Conservation (phyloP, 2,113 vertebrate genomes). For the Oryzias celebensis region DNA sequence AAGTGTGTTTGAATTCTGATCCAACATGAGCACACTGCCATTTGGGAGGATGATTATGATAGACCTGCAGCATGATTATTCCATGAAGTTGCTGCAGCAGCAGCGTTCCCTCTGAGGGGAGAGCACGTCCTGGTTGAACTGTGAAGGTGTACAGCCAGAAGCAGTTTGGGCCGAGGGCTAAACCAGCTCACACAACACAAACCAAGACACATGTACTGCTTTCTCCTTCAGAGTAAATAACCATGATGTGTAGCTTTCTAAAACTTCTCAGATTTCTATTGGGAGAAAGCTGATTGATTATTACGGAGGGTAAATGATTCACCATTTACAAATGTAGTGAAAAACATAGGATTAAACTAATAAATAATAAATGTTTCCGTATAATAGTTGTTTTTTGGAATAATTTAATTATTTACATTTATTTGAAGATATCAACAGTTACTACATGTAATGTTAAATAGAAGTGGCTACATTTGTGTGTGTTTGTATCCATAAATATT, state of each 20-base stretch:
- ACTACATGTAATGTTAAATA: no score
- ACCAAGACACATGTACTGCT: constrained; percentile 21
- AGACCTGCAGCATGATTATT: constrained; percentile 11
- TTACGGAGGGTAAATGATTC: not conserved
- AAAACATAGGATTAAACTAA: no score
- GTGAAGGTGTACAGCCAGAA: constrained; percentile 10
- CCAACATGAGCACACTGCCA: constrained; percentile 1
- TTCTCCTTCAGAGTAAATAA: constrained; percentile 42
- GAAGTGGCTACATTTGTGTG: no score
- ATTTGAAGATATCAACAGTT: no score
- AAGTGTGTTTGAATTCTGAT: constrained; percentile 14
- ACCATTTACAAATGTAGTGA: no score
- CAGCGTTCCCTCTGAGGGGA: constrained; percentile 18
- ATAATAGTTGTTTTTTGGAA: no score
- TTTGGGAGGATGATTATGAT: constrained; percentile 18
- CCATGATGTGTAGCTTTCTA: constrained; percentile 40
- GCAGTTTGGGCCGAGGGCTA: not conserved
- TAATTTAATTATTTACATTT: no score
- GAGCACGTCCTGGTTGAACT: constrained; percentile 18
- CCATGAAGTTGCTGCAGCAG: not conserved
- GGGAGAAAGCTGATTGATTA: constrained; percentile 4
- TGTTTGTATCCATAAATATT: no score
- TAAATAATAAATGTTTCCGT: no score
- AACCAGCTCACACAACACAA: constrained; percentile 26
- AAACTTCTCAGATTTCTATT: constrained; percentile 25